Evolutionary conservation across 2,113 vertebrate genomes (phyloP), one percentile per base, ranked within the genome.

Genomic region (Scartelaos histophorus): DNA sequence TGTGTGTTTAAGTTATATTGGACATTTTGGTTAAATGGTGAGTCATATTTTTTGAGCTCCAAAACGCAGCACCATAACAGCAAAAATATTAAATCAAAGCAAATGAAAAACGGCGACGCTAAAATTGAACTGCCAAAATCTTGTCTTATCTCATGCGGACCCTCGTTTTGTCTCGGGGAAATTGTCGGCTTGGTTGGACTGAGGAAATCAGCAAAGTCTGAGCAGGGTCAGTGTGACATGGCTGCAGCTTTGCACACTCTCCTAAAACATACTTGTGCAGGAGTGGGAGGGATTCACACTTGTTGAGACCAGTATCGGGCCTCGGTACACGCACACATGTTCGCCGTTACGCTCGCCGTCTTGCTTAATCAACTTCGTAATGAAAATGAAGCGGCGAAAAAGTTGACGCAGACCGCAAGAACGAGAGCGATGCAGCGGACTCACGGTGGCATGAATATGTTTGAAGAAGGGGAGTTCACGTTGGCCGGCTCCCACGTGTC

Each of bases 341-440:
- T 15, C 21, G n/a, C 64, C 13, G 7, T n/a, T 70, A 62, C 66
- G 61, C 70, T 73, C 34, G 67, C 68, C 78, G 75, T 85, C 79
- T 62, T 58, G 74, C 81, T 82, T 80, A 71, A 81, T 82, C 69
- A 75, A 58, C 65, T 73, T 76, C 46, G 16, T 67, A 71, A 70
- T 58, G 29, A 60, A 82, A 79, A 68, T 65, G 62, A 72, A 21
- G 66, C 13, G 9, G 75, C 65, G 67, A 38, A 78, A 70, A 68
- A 82, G 53, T 82, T 71, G 34, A 61, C 56, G 24, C 22, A 73
- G 47, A 54, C 69, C 29, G 56, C 34, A 69, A 74, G 49, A 75
- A 78, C 57, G 67, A 53, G 24, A 76, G 66, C 70, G 71, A 64
- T 82, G 70, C 72, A 71, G 68, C 58, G 73, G 61, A 83, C 56